A percentile compares a stretch with the other conserved stretches of the same genome.
These are phyloP conservation scores for Porites rus DNA, from an alignment of 92 coral and sea anemone species.

Conservation along the genomic window DNA sequence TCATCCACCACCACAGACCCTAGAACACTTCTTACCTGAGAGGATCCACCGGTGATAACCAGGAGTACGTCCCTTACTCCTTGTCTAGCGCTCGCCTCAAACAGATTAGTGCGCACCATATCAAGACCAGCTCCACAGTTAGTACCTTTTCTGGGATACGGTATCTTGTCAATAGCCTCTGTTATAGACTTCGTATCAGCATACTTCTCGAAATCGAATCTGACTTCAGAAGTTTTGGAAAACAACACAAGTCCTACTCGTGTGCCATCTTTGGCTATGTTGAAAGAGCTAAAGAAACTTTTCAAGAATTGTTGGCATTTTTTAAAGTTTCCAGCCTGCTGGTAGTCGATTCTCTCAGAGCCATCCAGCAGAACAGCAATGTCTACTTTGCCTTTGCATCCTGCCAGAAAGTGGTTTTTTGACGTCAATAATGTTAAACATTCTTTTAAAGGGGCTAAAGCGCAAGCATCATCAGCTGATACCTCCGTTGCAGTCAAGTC, in stretches of 20 bases:
- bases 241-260: slow-evolving; percentile 73
- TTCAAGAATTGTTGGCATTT: slow-evolving; percentile 71
- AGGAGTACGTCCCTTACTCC: slow-evolving; percentile 61
- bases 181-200: slow-evolving; percentile 20
- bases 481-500: too few relatives aligned
- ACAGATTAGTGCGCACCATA: slow-evolving; percentile 45
- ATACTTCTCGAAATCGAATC: slow-evolving; percentile 59
- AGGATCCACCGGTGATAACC: slow-evolving; percentile 62
- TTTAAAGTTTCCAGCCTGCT: slow-evolving; percentile 70
- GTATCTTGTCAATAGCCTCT: slow-evolving; percentile 52
- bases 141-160: slow-evolving; percentile 59
- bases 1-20: too few relatives aligned
- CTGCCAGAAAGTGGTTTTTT: background rate
- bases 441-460: too few relatives aligned
- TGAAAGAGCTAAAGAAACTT: slow-evolving; percentile 59
- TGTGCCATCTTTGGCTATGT: slow-evolving; percentile 70
- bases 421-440: background rate
- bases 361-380: slow-evolving; percentile 87
- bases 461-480: too few relatives aligned
- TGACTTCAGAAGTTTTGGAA: slow-evolving; percentile 51
- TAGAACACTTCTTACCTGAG: slow-evolving; percentile 15
- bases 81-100: slow-evolving; percentile 62
- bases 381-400: slow-evolving; percentile 76
- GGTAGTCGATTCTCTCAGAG: slow-evolving; percentile 72
- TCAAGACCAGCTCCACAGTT: slow-evolving; percentile 70